Base-by-base conservation (phyloP, 2,888 invertebrate species). In the Mimachlamys varia region DNA sequence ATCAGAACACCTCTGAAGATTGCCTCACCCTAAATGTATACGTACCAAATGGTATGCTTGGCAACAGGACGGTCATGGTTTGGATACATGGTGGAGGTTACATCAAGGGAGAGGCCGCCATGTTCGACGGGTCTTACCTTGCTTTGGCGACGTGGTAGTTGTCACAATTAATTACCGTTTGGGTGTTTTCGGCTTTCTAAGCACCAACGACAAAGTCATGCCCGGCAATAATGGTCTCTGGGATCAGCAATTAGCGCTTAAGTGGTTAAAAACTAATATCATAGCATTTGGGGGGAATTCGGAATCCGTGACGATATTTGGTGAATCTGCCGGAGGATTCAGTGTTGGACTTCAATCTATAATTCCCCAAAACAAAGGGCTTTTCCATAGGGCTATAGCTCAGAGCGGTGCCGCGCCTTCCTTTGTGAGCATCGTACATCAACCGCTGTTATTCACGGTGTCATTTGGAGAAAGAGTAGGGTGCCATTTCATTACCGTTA, bases 381-480 rank as follows among this genome's bases (percentile, higher is more conserved):
- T 93, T 4, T 94, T 95, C 87, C 92, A 93, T 15, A 89, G 94
- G 50, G 94, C 92, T 17, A 94, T 94, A 37, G 91, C 92, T 10
- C 91, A 94, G 88, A 94, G 94, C 87, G 94, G 94, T 0, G 90
- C 93, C 0, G 98, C 99, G 3, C 49, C 49, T n/a, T 89, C 89
- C 15, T 12, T 87, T 15, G 17, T 89, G 7, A 33, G 50, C 38
- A 87, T 89, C 15, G 76, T 33, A 0, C 76, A 76, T 76, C 76
- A 76, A 33, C 76, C 76, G 27, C 22, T 76, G 33, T 22, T 76
- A 33, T 76, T 76, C 13, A 76, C 76, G 0, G 76, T 7, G 10
- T 27, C 76, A 1, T 76, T 76, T 76, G 76, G 76, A 22, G 33
- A 76, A 33, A 19, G 33, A 15, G 33, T 76, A 5, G 76, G 76